Percentiles rank a stretch among this genome's conserved stretches.
phyloP scores from a whole-genome alignment of 2,888 invertebrate genomes.

The Leptopilina syphax region DNA sequence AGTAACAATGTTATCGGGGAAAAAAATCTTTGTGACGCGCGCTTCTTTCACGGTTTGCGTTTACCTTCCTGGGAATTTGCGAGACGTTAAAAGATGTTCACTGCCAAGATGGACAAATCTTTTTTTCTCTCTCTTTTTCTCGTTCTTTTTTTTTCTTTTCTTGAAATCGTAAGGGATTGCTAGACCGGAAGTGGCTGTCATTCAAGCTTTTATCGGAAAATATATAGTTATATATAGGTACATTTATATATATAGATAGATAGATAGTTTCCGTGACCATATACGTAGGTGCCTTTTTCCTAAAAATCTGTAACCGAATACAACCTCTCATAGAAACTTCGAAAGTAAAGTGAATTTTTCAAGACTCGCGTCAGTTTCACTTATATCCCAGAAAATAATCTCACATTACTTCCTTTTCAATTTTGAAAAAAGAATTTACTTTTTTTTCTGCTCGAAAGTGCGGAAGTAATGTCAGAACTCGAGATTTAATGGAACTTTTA shows the following conservation, averaged over 20 bases:
- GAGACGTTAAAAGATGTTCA: conserved; percentile 10
- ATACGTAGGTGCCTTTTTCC: conserved; percentile 1
- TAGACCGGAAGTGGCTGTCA: conserved; percentile 62
- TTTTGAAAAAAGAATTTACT: neutral
- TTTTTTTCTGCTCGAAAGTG: neutral
- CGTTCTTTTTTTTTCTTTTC: too few species aligned
- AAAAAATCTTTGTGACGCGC: conserved; percentile 19
- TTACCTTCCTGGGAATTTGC: conserved; percentile 26
- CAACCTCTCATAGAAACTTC: conserved; percentile 60
- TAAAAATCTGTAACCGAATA: conserved; percentile 64
- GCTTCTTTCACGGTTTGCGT: neutral
- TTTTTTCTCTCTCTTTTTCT: neutral
- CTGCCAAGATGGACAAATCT: conserved; percentile 27
- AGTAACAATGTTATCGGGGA: conserved; percentile 25
- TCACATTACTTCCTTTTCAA: conserved; percentile 64
- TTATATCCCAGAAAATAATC: conserved; percentile 68
- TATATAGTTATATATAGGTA: conserved; percentile 51
- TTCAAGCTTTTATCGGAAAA: conserved; percentile 60
- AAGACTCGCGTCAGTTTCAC: conserved; percentile 66
- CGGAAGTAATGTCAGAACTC: too few species aligned
- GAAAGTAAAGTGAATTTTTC: conserved; percentile 59
- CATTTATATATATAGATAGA: conserved; percentile 41
- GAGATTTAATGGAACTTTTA: too few species aligned
- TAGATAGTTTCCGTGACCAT: conserved; percentile 53
- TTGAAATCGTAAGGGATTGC: conserved; percentile 6